Base-by-base conservation (phyloP, 1,140 invertebrate genomes). In the Sitobion miscanthi region DNA sequence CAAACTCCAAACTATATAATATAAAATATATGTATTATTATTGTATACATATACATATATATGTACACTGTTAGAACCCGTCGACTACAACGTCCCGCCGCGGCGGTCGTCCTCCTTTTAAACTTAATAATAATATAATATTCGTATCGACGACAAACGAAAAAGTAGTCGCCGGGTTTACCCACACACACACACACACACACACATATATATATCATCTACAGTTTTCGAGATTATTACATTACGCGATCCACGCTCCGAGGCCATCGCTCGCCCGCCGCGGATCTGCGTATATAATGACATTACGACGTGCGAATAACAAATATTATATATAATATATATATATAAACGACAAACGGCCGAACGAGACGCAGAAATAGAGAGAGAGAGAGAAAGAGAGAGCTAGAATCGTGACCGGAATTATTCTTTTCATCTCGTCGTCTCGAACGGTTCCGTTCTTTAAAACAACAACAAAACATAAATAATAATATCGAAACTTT, bases 401-500 rank as follows among this genome's bases (percentile, higher is more conserved):
- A 77, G n/a, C 62, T 77, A 77, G 30, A 23, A 83, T 93, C 91
- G 91, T 93, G 91, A 93, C 91, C 91, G 91, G 91, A 93, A 93
- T 86, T 93, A 86, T 93, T 93, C 77, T 93, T 92, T 92, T 86
- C 91, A 57, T 93, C 49, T 86, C 21, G 38, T 93, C 82, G n/a
- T 23, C 57, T 83, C 38, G 57, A 45, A 89, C 49, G 49, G 17
- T 49, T 54, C 87, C 49, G 45, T 85, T 54, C 69, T 91, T 91
- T 91, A 91, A 91, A 91, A 82, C 90, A 91, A 91, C 90, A 91
- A 91, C 90, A 83, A 82, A 83, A 91, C 90, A 91, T 91, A 91
- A 83, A 92, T 92, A 92, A 89, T 57, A 89, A 92, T 92, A 92
- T 92, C 91, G 91, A 92, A 92, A 92, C 91, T 92, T 92, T 92